Evolutionary conservation across 2,888 invertebrate genomes (phyloP), one percentile per base, ranked within the genome.

Genomic region (Nomada hirtipes): DNA sequence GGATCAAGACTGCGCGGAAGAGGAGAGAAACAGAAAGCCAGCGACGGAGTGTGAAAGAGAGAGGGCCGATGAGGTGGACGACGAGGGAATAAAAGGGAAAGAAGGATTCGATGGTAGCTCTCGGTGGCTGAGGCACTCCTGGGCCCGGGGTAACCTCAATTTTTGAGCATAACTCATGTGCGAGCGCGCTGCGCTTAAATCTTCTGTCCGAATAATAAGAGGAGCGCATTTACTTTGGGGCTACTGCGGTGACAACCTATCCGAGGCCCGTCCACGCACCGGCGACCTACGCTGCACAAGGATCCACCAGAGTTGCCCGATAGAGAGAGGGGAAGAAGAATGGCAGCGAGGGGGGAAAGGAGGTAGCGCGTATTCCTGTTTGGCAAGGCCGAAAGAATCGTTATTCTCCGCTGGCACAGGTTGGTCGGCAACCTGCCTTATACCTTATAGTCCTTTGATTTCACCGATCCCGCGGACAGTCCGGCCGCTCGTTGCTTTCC

Each of bases 151-250:
- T 89, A 90, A 91, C 89, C 88, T 90, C 90, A 90, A 90, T 89
- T 90, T 91, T 91, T 90, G 89, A 91, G 91, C 91, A 91, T 91
- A 91, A 91, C 90, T 92, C 90, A 91, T 91, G 91, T 80, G 89
- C 88, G 86, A 87, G 86, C 85, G 88, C 88, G 83, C 88, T 83
- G 86, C 88, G 89, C 89, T 92, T 91, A 91, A 92, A 92, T 91
- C 91, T 91, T 92, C 89, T 89, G 90, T 91, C 91, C 87, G 91
- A 91, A 91, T 91, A 92, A 91, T 90, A 91, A 92, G 90, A 91
- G 90, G 89, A 89, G 89, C 88, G 88, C 91, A 91, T 91, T 91
- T 90, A 91, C 91, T 91, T 91, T 90, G 87, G 89, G 88, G 72
- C 90, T 89, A 90, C 89, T 85, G 87, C 91, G 88, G 91, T 91